Evolutionary conservation across 2,797 vertebrate species (phyloP).

Genomic region (Salarias fasciatus): DNA sequence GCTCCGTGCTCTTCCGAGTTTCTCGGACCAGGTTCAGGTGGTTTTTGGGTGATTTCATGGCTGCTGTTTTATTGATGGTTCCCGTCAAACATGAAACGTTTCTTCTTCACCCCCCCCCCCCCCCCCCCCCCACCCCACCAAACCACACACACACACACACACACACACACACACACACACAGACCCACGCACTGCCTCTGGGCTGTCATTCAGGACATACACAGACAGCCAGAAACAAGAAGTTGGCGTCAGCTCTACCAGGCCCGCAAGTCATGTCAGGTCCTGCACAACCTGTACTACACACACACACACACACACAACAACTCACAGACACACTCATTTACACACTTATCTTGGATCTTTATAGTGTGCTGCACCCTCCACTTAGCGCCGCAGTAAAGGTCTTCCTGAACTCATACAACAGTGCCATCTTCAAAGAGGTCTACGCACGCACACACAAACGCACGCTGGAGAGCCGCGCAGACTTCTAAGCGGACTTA

Average conservation of each 20-base stretch:
- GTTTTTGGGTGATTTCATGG: slow-evolving; percentile 60
- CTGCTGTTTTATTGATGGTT: slow-evolving; percentile 73
- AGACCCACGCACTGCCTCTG: slow-evolving; percentile 63
- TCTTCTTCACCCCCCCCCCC: slow-evolving; percentile 61
- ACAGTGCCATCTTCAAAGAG: slow-evolving; percentile 75
- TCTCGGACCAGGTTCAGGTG: slow-evolving; percentile 58
- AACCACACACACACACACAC: slow-evolving; percentile 65
- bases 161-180: slow-evolving; percentile 65
- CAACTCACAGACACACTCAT: slow-evolving; percentile 37
- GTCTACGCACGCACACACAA: slow-evolving; percentile 40
- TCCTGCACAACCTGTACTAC: slow-evolving; percentile 63
- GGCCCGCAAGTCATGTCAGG: slow-evolving; percentile 77
- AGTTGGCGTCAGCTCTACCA: slow-evolving; percentile 74
- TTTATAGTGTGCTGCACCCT: slow-evolving; percentile 85
- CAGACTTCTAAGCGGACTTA: slow-evolving; percentile 70
- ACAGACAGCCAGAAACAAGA: slow-evolving; percentile 77
- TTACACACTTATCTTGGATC: slow-evolving; percentile 78
- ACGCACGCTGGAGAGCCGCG: slow-evolving; percentile 39
- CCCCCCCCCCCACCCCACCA: too few relatives aligned
- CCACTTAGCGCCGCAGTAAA: slow-evolving; percentile 84
- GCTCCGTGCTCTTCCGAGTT: slow-evolving; percentile 24
- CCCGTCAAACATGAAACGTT: slow-evolving; percentile 76
- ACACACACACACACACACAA: slow-evolving; percentile 44
- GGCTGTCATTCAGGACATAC: slow-evolving; percentile 74
- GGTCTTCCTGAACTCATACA: slow-evolving; percentile 74